Conservation (phyloP, 2,797 vertebrate species). For the Salarias fasciatus region DNA sequence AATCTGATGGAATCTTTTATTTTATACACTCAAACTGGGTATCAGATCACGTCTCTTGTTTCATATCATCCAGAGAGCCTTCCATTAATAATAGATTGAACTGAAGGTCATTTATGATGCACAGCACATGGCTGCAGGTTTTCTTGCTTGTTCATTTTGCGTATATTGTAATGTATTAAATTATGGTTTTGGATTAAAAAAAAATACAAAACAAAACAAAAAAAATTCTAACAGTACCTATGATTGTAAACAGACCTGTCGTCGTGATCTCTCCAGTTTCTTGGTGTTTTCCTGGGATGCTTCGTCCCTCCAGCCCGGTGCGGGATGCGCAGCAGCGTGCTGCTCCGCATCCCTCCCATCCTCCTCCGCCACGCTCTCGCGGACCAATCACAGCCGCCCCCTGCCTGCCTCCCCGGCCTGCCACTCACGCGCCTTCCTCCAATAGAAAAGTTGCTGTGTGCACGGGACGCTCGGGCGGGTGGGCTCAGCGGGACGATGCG, state of each 20-base stretch:
- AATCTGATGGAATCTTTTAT: no score
- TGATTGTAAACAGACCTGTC: no score
- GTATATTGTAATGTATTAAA: no score
- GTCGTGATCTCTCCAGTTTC: no score
- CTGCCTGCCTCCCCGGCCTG: constrained; percentile 28
- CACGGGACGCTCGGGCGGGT: constrained; percentile 60
- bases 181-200: no score
- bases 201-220: no score
- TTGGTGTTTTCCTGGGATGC: no score
- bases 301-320: no score
- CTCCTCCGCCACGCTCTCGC: constrained; percentile 10
- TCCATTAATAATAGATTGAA: constrained; percentile 46
- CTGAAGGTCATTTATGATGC: constrained; percentile 54
- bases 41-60: background rate
- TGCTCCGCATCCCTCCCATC: constrained; percentile 39
- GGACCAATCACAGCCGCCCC: constrained; percentile 59
- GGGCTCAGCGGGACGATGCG: constrained; percentile 67
- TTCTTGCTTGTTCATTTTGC: no score
- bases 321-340: background rate
- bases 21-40: background rate
- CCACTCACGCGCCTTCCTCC: constrained; percentile 61
- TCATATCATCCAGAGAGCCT: background rate
- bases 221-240: no score
- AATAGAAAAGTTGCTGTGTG: constrained; percentile 77
- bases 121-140: constrained; percentile 35